A percentile compares a stretch with the other conserved stretches of the same genome.
Conservation (phyloP, 2,113 vertebrate genomes). For the Leptobrachium leishanense region DNA sequence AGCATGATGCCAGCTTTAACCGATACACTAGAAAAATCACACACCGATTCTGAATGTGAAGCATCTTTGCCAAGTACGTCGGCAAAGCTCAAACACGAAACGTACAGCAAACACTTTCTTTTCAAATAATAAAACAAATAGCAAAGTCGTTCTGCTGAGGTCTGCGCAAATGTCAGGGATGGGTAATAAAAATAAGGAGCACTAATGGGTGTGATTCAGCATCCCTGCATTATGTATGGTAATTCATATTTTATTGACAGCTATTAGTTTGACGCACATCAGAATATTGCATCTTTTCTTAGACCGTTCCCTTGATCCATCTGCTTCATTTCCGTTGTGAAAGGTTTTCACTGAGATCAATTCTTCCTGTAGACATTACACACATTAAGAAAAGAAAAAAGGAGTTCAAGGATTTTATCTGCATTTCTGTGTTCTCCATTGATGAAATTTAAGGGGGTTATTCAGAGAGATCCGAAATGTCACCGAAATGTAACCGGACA, state of each 20-base stretch:
- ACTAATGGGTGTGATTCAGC: constrained; percentile 47
- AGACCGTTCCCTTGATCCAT: constrained; percentile 3
- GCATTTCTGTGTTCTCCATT: background rate
- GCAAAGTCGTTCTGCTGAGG: constrained; percentile 19
- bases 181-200: constrained; percentile 31
- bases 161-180: constrained; percentile 27
- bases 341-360: constrained; percentile 8
- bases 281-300: constrained; percentile 6
- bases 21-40: constrained; percentile 61
- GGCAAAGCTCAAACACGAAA: background rate
- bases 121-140: constrained; percentile 40
- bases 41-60: constrained; percentile 53
- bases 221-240: constrained; percentile 19
- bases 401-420: too few relatives aligned
- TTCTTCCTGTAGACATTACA: background rate
- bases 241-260: constrained; percentile 19
- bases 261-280: constrained; percentile 27
- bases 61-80: background rate
- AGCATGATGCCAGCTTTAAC: constrained; percentile 52
- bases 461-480: too few relatives aligned
- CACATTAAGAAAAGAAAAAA: background rate
- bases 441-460: background rate
- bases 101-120: constrained; percentile 4
- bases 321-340: constrained; percentile 19
- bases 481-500: too few relatives aligned